Percentiles rank a stretch among this genome's conserved stretches.
phyloP scores from a whole-genome alignment of 2,888 invertebrate species.

The Oscheius sp. region DNA sequence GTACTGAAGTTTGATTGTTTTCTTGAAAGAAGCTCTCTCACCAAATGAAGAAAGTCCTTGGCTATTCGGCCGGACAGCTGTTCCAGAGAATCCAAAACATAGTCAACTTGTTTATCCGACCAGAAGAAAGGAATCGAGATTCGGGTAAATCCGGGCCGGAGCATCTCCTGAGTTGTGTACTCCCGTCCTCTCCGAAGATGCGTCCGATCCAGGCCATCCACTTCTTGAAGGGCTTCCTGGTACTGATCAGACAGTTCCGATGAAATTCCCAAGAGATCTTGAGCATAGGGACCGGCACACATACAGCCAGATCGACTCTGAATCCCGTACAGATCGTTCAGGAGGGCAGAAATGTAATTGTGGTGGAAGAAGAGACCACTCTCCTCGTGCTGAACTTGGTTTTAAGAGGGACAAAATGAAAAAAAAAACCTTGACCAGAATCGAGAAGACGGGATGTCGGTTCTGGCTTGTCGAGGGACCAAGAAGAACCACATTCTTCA shows the following conservation, averaged over 20 bases:
- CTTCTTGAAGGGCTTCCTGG: conserved; percentile 81
- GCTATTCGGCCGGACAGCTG: conserved; percentile 86
- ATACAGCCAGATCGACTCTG: conserved; percentile 75
- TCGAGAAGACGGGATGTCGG: conserved; percentile 38
- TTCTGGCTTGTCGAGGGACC: conserved; percentile 33
- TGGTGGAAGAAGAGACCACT: conserved; percentile 85
- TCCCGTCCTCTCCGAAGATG: conserved; percentile 76
- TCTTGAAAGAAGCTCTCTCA: conserved; percentile 5
- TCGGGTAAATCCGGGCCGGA: conserved; percentile 80
- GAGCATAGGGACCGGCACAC: conserved; percentile 87
- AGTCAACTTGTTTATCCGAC: conserved; percentile 82
- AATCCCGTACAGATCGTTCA: conserved; percentile 91
- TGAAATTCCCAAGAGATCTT: conserved; percentile 86
- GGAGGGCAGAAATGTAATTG: conserved; percentile 86
- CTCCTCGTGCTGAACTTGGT: conserved; percentile 37
- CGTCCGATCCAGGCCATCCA: conserved; percentile 78
- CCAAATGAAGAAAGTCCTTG: conserved; percentile 85
- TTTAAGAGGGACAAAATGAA: conserved; percentile 80
- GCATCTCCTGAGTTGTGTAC: conserved; percentile 74
- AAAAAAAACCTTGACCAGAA: conserved; percentile 77
- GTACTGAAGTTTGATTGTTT: conserved; percentile 78
- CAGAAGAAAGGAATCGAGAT: conserved; percentile 88
- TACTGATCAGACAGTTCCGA: conserved; percentile 82
- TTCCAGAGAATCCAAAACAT: conserved; percentile 81
- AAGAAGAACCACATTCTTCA: conserved; percentile 34